Base-by-base conservation (phyloP, 2,888 invertebrate genomes). In the Artemia sinica region DNA sequence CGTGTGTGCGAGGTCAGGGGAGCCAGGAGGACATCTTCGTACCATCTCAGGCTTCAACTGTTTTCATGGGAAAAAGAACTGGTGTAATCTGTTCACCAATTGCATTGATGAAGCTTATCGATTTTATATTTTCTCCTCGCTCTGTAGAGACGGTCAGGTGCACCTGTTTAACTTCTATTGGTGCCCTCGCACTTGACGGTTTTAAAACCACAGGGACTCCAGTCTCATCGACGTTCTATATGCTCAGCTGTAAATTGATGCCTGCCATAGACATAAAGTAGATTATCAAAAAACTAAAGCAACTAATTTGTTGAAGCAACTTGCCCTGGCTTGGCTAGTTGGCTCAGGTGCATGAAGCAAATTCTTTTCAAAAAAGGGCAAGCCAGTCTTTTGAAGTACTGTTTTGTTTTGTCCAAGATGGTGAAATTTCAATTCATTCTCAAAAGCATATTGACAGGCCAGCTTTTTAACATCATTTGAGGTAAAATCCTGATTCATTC, bases 41-140 rank as follows among this genome's bases (percentile, higher is more conserved):
- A 76, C 70, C 75, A 76, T 76, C 65, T 72, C 71, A 18, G 71
- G 65, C 69, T 76, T 74, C 69, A 75, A 77, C 49, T 74, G 72
- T 68, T 74, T 74, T 50, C 77, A 72, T 41, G 76, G 76, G 70
- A 77, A 77, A 6, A 73, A 77, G 74, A 12, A 72, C 75, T 41
- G 77, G 76, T 18, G 76, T 76, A 65, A 76, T 71, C 13, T 69
- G 66, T 28, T 71, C 70, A 49, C 76, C 75, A 70, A 72, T 71
- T 8, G 77, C 77, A 69, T 71, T 72, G 11, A 77, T 70, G 18
- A 75, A 75, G 67, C 73, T 73, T 68, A 74, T 74, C 49, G 28
- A 48, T 18, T 51, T 58, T 41, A 6, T 41, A 41, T 41, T 41
- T 41, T 41, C 41, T 41, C 41, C 41, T 41, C 41, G 41, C 41